Evolutionary conservation across 1,140 invertebrate genomes (phyloP).

Genomic region (Polyergus mexicanus): DNA sequence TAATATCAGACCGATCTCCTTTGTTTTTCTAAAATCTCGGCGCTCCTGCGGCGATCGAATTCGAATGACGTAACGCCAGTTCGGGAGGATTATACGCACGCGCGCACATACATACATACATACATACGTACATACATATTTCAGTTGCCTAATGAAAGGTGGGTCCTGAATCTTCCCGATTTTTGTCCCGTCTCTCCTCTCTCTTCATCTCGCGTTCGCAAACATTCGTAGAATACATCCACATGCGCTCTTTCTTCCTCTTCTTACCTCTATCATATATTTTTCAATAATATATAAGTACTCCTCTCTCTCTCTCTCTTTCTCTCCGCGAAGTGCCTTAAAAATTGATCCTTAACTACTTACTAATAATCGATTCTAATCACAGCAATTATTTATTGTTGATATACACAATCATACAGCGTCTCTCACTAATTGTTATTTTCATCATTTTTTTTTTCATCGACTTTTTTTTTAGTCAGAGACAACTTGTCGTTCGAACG

Average conservation of each 20-base stretch:
- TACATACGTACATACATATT: conserved; percentile 60
- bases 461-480: conserved; percentile 62
- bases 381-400: conserved; percentile 87
- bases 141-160: conserved; percentile 26
- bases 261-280: conserved; percentile 44
- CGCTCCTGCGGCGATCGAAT: neutral
- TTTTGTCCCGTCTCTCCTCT: conserved; percentile 52
- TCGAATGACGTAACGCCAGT: conserved; percentile 14
- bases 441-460: conserved; percentile 58
- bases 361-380: conserved; percentile 86
- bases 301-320: conserved; percentile 17
- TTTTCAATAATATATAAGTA: conserved; percentile 1
- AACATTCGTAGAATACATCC: conserved; percentile 46
- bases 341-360: conserved; percentile 85
- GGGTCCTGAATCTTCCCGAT: conserved; percentile 26
- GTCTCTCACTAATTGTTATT: conserved; percentile 84
- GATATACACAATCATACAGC: conserved; percentile 87
- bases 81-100: conserved; percentile 63
- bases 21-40: neutral
- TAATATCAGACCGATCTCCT: conserved; percentile 3
- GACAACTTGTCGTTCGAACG: conserved; percentile 68
- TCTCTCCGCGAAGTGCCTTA: conserved; percentile 77
- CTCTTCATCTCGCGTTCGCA: conserved; percentile 36
- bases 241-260: conserved; percentile 27
- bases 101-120: conserved; percentile 51